A percentile compares a stretch with the other conserved stretches of the same genome.
Conservation (phyloP, 2,113 vertebrate species). For the Oreochromis aureus region DNA sequence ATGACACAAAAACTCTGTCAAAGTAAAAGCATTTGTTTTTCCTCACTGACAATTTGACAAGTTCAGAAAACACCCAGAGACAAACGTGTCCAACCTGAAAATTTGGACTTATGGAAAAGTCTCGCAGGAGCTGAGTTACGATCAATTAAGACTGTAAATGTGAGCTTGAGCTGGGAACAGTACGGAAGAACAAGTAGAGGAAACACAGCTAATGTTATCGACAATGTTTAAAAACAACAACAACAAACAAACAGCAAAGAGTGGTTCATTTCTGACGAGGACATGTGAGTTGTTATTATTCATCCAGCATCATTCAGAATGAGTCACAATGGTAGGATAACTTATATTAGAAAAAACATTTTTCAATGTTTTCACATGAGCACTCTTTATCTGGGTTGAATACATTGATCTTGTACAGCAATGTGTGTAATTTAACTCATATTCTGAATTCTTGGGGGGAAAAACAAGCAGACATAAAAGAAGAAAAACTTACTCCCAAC, state of each 20-base stretch:
- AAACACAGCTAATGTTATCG: background rate
- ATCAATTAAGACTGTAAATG: background rate
- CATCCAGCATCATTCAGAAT: background rate
- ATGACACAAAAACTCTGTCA: background rate
- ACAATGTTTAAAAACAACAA: background rate
- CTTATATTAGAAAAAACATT: background rate
- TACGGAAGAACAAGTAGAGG: rapidly evolving
- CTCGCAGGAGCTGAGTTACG: rapidly evolving
- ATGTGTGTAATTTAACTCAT: background rate
- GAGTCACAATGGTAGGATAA: background rate
- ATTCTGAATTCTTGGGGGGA: background rate
- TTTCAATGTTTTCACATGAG: background rate
- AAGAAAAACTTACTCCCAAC: background rate
- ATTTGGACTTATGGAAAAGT: background rate
- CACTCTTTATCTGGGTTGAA: background rate
- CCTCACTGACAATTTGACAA: background rate
- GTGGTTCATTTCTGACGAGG: no score
- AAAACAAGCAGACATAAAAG: background rate
- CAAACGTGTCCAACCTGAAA: background rate
- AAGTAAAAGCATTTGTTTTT: background rate
- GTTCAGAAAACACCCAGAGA: background rate
- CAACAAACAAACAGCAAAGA: no score
- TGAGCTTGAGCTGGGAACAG: background rate
- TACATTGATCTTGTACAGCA: background rate
- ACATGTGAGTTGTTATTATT: rapidly evolving